phyloP scores from a whole-genome alignment of 2,797 vertebrate species.

The Lateolabrax maculatus region DNA sequence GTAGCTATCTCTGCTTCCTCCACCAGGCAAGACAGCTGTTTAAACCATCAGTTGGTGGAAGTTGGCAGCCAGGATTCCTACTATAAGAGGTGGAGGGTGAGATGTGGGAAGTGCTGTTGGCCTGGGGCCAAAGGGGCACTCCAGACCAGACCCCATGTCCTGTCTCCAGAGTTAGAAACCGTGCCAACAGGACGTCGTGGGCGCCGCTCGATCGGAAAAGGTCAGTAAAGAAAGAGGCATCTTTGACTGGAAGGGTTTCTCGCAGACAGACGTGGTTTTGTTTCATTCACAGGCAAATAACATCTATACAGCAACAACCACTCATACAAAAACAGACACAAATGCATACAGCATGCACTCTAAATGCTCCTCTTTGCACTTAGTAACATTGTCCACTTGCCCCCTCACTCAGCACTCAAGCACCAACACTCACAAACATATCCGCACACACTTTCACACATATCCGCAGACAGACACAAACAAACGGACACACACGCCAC shows the following conservation, averaged over 20 bases:
- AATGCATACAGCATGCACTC: slow-evolving; percentile 13
- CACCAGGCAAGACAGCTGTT: slow-evolving; percentile 69
- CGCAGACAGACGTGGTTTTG: slow-evolving; percentile 30
- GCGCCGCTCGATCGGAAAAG: slow-evolving; percentile 68
- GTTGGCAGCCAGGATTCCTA: slow-evolving; percentile 67
- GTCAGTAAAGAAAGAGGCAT: slow-evolving; percentile 45
- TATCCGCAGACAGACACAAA: slow-evolving; percentile 71
- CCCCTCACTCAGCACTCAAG: slow-evolving; percentile 70
- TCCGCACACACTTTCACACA: slow-evolving; percentile 79
- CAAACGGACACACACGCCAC: slow-evolving; percentile 72
- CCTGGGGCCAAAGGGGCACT: slow-evolving; percentile 64
- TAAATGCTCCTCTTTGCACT: slow-evolving; percentile 41
- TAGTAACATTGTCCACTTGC: slow-evolving; percentile 28
- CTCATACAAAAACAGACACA: slow-evolving; percentile 22
- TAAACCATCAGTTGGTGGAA: slow-evolving; percentile 75
- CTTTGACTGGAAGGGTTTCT: slow-evolving; percentile 46
- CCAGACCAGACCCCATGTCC: slow-evolving; percentile 69
- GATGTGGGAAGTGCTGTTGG: slow-evolving; percentile 67
- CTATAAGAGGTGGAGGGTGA: slow-evolving; percentile 59
- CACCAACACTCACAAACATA: slow-evolving; percentile 75
- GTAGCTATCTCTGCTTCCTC: slow-evolving; percentile 68
- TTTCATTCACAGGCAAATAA: slow-evolving; percentile 27
- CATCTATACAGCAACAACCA: background rate
- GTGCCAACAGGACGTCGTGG: slow-evolving; percentile 72
- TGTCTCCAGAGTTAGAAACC: slow-evolving; percentile 72